phyloP scores from a whole-genome alignment of 2,797 vertebrate genomes.

The Erethizon dorsatum region DNA sequence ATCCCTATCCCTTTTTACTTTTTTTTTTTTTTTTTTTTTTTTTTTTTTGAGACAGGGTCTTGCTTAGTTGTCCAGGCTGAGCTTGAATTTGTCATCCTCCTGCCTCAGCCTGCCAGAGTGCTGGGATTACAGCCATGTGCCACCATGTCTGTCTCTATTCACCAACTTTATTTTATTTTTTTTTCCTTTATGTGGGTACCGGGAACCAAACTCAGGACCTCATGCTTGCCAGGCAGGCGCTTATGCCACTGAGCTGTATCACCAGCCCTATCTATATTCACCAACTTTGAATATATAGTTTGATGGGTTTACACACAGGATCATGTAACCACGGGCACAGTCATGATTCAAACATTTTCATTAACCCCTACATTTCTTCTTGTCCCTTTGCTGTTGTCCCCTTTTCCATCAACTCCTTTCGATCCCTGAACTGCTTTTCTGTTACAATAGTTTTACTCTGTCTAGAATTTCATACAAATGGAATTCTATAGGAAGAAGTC shows the following conservation, averaged over 20 bases:
- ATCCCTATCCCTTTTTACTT: too few relatives aligned
- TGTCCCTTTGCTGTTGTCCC: neutral
- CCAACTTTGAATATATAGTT: neutral
- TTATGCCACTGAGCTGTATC: too few relatives aligned
- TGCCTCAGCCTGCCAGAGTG: neutral
- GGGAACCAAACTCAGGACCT: too few relatives aligned
- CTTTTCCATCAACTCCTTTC: neutral
- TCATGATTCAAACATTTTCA: neutral
- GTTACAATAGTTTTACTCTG: neutral
- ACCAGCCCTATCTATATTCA: neutral
- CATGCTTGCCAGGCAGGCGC: too few relatives aligned
- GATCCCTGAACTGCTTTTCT: neutral
- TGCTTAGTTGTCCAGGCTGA: neutral
- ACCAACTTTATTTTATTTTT: neutral
- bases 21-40: neutral
- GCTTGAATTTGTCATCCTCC: neutral
- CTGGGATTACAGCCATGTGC: neutral
- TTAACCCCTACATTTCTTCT: neutral
- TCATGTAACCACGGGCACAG: neutral
- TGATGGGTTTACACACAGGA: neutral
- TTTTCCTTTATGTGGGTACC: too few relatives aligned
- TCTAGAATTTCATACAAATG: conserved; percentile 6
- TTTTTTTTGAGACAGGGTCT: neutral
- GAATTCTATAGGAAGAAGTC: neutral
- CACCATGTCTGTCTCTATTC: neutral